phyloP scores from a whole-genome alignment of 2,113 vertebrate genomes.

The Vireo altiloquus region DNA sequence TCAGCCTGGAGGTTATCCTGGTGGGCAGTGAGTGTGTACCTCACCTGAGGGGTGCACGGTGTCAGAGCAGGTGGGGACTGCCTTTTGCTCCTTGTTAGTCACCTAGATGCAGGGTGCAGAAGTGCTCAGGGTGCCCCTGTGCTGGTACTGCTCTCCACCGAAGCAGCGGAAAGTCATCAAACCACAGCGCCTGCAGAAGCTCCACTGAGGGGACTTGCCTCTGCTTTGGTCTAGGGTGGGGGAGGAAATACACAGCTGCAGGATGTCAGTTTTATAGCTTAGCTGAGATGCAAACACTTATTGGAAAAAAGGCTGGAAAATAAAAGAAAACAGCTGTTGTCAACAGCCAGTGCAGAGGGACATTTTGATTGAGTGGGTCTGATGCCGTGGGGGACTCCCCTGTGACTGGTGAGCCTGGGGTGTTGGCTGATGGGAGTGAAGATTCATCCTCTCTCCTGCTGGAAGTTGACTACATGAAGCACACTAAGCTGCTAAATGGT shows the following conservation, averaged over 20 bases:
- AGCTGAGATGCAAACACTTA: not conserved
- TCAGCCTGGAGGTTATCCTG: not conserved
- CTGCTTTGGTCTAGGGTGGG: fast-evolving
- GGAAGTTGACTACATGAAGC: not conserved
- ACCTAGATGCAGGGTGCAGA: not conserved
- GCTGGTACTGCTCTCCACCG: not conserved
- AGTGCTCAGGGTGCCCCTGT: fast-evolving
- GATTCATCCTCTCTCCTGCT: not conserved
- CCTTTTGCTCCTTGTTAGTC: not conserved
- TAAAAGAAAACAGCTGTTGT: not conserved
- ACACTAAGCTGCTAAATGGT: not conserved
- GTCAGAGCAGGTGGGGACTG: not conserved
- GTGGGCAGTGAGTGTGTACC: fast-evolving
- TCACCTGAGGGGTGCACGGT: not conserved
- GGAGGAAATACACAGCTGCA: not conserved
- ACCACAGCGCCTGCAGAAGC: fast-evolving
- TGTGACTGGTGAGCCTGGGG: not conserved
- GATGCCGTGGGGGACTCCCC: not conserved
- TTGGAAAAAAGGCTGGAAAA: not conserved
- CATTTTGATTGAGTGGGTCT: not conserved
- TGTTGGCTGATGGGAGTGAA: not conserved
- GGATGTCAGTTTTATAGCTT: not conserved
- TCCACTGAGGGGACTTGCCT: fast-evolving
- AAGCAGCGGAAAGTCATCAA: not conserved
- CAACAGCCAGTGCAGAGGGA: not conserved